Base-by-base conservation (phyloP, 2,797 vertebrate species). In the Neosilurus hyrtlii region DNA sequence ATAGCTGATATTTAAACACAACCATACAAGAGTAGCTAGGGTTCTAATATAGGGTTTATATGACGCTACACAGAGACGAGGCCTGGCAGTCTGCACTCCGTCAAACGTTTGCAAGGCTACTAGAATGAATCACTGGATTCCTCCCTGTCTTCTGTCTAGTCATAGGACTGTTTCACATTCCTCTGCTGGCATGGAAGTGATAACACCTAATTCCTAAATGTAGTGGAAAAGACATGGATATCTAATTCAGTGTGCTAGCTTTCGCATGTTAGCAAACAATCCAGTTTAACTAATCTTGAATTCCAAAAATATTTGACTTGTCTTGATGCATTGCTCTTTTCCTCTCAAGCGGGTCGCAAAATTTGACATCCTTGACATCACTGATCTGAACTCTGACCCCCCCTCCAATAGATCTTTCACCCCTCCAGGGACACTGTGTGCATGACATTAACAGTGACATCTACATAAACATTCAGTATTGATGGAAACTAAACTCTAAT, bases 271-370 rank as follows among this genome's bases (percentile, higher is more conserved):
- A 72, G 43, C 49, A 26, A 72, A 73, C 9, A 22, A 16, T 35
- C 9, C 26, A 12, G 12, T 57, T 75, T 57, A 59, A 3, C 18
- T 16, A 10, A 77, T 49, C 37, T 77, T 6, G 4, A 65, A n/a
- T 20, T 78, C 59, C 59, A 63, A 51, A 52, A 16, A 22, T 14
- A 75, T 18, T 59, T 59, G 26, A 20, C 72, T 11, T 74, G 72
- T 57, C 7, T 43, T 43, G 35, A 43, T 62, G 57, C 35, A 61
- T 49, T 63, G 14, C 15, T 49, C 35, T 93, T 74, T 18, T 3
- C 14, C 1, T 26, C 91, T 92, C 91, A 92, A 90, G 92, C 91
- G 86, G 90, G 89, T 92, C 88, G 85, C 24, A 79, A 73, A 91
- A 54, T 86, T 65, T 82, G n/a, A 89, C 30, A 30, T 89, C 90